Evolutionary conservation across 2,888 invertebrate species (phyloP).

Genomic region (Clostera curtula): DNA sequence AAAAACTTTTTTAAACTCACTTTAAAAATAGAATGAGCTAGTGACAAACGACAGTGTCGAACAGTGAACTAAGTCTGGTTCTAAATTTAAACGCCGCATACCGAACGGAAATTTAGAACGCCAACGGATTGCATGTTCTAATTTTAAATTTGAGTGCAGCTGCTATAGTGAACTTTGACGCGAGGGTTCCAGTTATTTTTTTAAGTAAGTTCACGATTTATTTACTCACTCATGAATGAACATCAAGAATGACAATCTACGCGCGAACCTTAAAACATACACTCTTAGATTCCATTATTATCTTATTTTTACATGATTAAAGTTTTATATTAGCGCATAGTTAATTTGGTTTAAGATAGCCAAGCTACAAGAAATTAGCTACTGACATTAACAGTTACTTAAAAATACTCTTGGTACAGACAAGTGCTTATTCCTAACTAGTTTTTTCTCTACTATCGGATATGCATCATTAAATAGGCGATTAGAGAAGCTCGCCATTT

Average conservation of each 20-base stretch:
- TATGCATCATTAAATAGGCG: too few species aligned
- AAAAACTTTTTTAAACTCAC: too few species aligned
- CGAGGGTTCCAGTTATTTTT: slow-evolving; percentile 49
- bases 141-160: slow-evolving; percentile 62
- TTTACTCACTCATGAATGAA: neutral
- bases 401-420: too few species aligned
- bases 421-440: neutral
- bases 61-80: slow-evolving; percentile 65
- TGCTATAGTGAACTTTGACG: slow-evolving; percentile 65
- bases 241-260: too few species aligned
- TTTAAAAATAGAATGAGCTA: slow-evolving; percentile 55
- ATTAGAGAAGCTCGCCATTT: too few species aligned
- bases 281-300: too few species aligned
- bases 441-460: neutral
- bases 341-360: too few species aligned
- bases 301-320: too few species aligned
- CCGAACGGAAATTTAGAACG: slow-evolving; percentile 69
- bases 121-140: slow-evolving; percentile 66
- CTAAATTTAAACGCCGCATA: slow-evolving; percentile 63
- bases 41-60: slow-evolving; percentile 67
- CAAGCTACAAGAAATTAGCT: too few species aligned
- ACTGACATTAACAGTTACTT: too few species aligned
- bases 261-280: too few species aligned
- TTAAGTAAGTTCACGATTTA: slow-evolving; percentile 27
- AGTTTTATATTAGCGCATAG: too few species aligned